Conservation (phyloP, 2,888 invertebrate genomes). For the Scrobipalpa atriplicella region DNA sequence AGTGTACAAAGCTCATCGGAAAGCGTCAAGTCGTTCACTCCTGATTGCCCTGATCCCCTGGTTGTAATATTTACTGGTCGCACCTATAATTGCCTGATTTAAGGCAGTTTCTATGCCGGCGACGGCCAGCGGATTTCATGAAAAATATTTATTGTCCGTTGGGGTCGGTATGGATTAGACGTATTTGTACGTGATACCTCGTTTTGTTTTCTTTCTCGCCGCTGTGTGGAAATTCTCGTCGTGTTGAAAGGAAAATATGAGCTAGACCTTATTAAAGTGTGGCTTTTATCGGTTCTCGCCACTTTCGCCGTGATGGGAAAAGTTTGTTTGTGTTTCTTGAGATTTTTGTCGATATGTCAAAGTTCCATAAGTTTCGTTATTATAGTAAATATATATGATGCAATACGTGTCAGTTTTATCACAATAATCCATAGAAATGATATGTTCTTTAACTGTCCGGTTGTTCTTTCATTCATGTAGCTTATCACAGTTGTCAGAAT, state of each 20-base stretch:
- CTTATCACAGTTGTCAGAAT: too few species aligned
- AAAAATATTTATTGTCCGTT: conserved; percentile 78
- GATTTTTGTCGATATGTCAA: background rate
- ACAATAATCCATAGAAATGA: too few species aligned
- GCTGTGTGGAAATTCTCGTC: conserved; percentile 19
- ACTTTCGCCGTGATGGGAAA: background rate
- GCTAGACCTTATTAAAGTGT: conserved; percentile 12
- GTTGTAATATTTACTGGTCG: conserved; percentile 75
- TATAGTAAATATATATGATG: background rate
- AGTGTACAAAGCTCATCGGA: conserved; percentile 20
- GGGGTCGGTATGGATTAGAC: conserved; percentile 69
- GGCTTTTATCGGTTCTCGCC: background rate
- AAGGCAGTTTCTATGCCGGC: conserved; percentile 77
- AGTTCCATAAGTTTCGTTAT: background rate
- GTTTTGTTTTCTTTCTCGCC: conserved; percentile 30
- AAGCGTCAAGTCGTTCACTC: conserved; percentile 38
- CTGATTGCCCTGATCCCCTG: conserved; percentile 62
- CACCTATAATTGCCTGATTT: conserved; percentile 81
- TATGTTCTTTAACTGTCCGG: too few species aligned
- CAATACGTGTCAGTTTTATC: too few species aligned
- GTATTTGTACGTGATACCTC: conserved; percentile 27
- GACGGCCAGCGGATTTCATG: conserved; percentile 71
- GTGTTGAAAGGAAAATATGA: conserved; percentile 2
- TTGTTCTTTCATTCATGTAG: too few species aligned
- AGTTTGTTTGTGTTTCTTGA: background rate